These are phyloP conservation scores for Chiridota heheva DNA, from an alignment of 35 echinoderm and acorn worm species.

Conservation along the genomic window DNA sequence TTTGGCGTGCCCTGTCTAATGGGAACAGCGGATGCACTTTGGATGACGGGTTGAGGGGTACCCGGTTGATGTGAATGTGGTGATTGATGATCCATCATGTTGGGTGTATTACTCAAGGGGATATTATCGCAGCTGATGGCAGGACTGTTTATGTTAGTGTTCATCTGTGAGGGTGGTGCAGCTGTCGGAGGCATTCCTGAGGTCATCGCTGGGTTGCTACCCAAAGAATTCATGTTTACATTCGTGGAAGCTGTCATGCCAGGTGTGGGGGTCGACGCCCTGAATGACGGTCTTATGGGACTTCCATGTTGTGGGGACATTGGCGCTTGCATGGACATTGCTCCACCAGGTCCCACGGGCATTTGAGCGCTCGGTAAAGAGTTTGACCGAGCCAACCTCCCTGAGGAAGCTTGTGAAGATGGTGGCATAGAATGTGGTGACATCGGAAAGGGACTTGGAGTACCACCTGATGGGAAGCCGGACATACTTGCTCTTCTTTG, in stretches of 20 bases:
- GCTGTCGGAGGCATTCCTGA: slow-evolving; percentile 25
- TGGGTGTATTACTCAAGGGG: slow-evolving; percentile 28
- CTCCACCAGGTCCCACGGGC: slow-evolving; percentile 36
- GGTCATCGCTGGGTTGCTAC: slow-evolving; percentile 19
- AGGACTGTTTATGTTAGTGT: slow-evolving; percentile 40
- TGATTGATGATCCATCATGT: slow-evolving; percentile 57
- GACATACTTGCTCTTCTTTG: slow-evolving; percentile 81
- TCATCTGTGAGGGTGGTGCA: slow-evolving; percentile 15
- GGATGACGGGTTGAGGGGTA: slow-evolving; percentile 55
- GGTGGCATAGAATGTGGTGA: slow-evolving; percentile 65
- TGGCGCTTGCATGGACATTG: slow-evolving; percentile 53
- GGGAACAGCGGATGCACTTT: slow-evolving; percentile 1
- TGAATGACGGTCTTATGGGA: slow-evolving; percentile 48
- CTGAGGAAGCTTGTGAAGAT: slow-evolving; percentile 51
- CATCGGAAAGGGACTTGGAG: slow-evolving; percentile 60
- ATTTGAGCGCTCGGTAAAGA: slow-evolving; percentile 68
- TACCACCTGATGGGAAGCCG: slow-evolving; percentile 46
- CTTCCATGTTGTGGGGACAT: slow-evolving; percentile 64
- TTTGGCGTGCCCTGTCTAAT: slow-evolving; percentile 39
- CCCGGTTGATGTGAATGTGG: slow-evolving; percentile 74
- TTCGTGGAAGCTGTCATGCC: slow-evolving; percentile 21
- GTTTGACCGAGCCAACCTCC: slow-evolving; percentile 65
- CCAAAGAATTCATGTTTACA: no score
- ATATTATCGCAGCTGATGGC: slow-evolving; percentile 30
- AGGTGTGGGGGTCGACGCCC: slow-evolving; percentile 68